Percentiles rank a stretch among this genome's conserved stretches.
Evolutionary conservation across 2,113 vertebrate species (phyloP).

Genomic region (Dasypus novemcinctus): DNA sequence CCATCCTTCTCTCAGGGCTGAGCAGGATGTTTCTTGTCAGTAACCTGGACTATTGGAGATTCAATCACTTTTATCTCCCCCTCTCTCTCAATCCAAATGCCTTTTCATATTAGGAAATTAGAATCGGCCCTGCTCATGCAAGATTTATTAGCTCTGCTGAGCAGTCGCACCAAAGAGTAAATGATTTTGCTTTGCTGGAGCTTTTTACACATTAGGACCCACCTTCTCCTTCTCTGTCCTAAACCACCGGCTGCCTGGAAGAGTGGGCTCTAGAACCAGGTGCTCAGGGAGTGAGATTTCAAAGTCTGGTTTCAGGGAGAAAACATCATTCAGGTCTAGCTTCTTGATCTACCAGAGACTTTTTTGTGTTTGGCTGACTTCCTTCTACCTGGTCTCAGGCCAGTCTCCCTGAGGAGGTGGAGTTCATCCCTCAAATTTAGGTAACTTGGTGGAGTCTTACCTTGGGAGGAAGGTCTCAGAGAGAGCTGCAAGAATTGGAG

Average conservation of each 20-base stretch:
- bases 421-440: not conserved
- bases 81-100: slow-evolving; percentile 88
- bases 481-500: not conserved
- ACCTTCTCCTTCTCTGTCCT: slow-evolving; percentile 73
- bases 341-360: slow-evolving; percentile 23
- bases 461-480: not conserved
- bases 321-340: not conserved
- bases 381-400: not conserved
- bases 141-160: slow-evolving; percentile 90
- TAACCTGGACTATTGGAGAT: slow-evolving; percentile 87
- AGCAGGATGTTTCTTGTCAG: slow-evolving; percentile 88
- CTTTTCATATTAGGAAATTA: slow-evolving; percentile 91
- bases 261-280: slow-evolving; percentile 32
- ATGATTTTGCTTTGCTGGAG: slow-evolving; percentile 87
- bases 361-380: not conserved
- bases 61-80: slow-evolving; percentile 90
- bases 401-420: not conserved
- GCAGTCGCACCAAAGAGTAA: slow-evolving; percentile 86
- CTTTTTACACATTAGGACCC: slow-evolving; percentile 85
- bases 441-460: not conserved
- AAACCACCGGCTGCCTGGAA: slow-evolving; percentile 36
- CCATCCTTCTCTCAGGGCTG: slow-evolving; percentile 84
- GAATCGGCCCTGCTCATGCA: slow-evolving; percentile 89
- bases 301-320: not conserved
- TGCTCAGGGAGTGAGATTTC: not conserved